Conservation (phyloP, 2,888 invertebrate species). For the Rapana venosa region DNA sequence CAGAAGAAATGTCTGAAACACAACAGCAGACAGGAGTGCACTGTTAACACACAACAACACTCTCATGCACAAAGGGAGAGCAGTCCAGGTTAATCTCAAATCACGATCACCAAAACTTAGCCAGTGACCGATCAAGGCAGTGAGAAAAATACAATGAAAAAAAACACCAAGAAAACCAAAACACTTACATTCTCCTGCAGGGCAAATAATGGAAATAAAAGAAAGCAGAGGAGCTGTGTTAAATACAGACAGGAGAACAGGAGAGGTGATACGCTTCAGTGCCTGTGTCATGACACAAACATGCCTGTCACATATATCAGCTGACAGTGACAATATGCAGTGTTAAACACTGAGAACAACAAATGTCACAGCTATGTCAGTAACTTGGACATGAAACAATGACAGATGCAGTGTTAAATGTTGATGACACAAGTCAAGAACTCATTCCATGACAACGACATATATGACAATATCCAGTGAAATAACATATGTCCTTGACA, state of each 20-base stretch:
- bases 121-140: not conserved
- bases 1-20: not conserved
- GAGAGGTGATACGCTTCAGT: too few species aligned
- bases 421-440: too few species aligned
- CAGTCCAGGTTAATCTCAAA: not conserved
- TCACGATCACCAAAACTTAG: not conserved
- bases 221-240: not conserved
- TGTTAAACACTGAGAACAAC: too few species aligned
- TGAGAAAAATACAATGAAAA: not conserved
- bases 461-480: too few species aligned
- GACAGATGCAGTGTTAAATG: too few species aligned
- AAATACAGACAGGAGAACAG: not conserved
- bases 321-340: too few species aligned
- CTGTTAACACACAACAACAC: not conserved
- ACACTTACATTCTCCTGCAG: slow-evolving; percentile 40
- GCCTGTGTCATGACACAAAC: too few species aligned
- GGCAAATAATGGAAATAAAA: not conserved
- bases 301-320: too few species aligned
- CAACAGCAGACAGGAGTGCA: not conserved
- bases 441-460: too few species aligned
- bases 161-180: not conserved
- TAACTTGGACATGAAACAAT: too few species aligned
- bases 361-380: too few species aligned
- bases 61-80: not conserved
- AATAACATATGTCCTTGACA: too few species aligned